A percentile compares a stretch with the other conserved stretches of the same genome.
Evolutionary conservation across 2,888 invertebrate genomes (phyloP).

Genomic region (Poecilobothrus nobilitatus): DNA sequence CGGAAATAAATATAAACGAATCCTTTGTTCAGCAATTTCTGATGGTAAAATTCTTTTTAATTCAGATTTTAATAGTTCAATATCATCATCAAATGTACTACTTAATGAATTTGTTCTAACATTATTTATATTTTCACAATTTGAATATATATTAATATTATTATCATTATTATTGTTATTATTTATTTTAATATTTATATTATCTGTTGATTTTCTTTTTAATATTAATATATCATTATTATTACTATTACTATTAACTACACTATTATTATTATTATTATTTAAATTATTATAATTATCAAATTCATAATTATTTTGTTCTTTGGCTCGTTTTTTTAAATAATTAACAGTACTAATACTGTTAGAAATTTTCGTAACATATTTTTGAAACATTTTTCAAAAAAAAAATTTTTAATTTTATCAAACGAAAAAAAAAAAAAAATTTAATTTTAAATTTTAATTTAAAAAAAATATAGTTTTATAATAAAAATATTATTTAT

Average conservation of each 20-base stretch:
- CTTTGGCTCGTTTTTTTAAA: constrained; percentile 22
- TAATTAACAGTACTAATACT: constrained; percentile 29
- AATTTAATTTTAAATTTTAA: constrained; percentile 8
- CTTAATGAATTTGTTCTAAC: not conserved
- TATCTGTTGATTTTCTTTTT: not conserved
- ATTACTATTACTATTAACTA: not conserved
- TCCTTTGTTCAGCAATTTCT: not conserved
- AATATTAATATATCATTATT: not conserved
- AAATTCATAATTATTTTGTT: constrained; percentile 16
- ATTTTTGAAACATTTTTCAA: constrained; percentile 42
- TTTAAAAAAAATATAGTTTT: constrained; percentile 5
- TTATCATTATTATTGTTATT: constrained; percentile 8
- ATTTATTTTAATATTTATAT: not conserved
- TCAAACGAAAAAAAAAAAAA: no score
- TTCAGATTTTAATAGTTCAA: not conserved
- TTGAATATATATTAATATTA: not conserved
- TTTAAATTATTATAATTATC: constrained; percentile 1
- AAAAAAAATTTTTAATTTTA: not conserved
- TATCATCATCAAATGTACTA: not conserved
- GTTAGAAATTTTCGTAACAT: constrained; percentile 39
- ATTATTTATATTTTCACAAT: not conserved
- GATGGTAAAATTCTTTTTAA: not conserved
- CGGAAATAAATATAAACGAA: not conserved
- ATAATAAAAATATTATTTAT: constrained; percentile 9
- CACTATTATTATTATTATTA: constrained; percentile 13